phyloP scores from a whole-genome alignment of 2,888 invertebrate genomes.

The Girardia tigrina region DNA sequence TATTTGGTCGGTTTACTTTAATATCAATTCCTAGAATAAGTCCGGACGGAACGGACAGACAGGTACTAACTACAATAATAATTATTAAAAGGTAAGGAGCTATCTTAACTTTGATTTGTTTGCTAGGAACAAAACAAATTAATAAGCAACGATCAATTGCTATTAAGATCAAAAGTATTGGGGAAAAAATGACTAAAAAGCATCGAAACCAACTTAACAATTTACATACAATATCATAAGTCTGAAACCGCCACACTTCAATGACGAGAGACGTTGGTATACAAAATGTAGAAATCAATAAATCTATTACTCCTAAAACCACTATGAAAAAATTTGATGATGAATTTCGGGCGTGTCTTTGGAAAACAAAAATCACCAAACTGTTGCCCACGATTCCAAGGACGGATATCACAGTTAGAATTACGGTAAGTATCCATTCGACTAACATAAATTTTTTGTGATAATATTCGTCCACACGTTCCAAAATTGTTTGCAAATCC shows the following conservation, averaged over 20 bases:
- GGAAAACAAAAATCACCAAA: constrained; percentile 12
- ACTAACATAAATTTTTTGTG: background rate
- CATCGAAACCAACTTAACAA: constrained; percentile 23
- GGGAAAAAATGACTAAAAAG: background rate
- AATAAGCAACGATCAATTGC: background rate
- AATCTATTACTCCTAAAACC: background rate
- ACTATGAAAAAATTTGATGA: background rate
- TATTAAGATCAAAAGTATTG: background rate
- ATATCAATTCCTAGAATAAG: background rate
- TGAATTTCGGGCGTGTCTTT: background rate
- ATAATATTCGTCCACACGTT: background rate
- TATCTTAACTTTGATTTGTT: constrained; percentile 19
- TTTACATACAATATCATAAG: constrained; percentile 6
- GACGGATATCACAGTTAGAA: background rate
- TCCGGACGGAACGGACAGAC: background rate
- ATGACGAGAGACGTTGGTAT: background rate
- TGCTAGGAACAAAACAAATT: background rate
- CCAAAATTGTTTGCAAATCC: no score
- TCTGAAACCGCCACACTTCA: background rate
- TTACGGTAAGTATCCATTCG: background rate
- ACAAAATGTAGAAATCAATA: constrained; percentile 1
- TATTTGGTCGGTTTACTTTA: background rate
- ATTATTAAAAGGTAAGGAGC: background rate
- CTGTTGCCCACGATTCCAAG: background rate
- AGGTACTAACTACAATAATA: constrained; percentile 4